These are phyloP conservation scores for Trachemys scripta DNA, from an alignment of 2,113 vertebrate genomes.

Conservation along the genomic window DNA sequence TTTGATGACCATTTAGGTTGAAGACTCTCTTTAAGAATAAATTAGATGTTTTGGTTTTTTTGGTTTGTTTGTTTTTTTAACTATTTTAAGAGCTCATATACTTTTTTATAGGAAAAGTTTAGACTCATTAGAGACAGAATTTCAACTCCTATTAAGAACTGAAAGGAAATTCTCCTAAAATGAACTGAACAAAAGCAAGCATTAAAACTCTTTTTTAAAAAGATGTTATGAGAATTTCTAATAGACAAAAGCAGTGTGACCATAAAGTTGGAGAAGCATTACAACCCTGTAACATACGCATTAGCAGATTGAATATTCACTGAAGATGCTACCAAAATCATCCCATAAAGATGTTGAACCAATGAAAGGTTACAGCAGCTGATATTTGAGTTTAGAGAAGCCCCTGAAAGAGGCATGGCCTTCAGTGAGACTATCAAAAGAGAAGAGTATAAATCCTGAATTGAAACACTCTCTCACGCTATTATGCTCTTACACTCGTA, in stretches of 20 bases:
- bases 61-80: too few species aligned
- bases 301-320: not conserved
- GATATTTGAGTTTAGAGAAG: not conserved
- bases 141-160: not conserved
- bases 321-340: not conserved
- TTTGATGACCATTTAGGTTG: not conserved
- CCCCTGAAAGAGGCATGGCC: not conserved
- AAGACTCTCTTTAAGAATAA: not conserved
- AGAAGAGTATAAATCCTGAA: not conserved
- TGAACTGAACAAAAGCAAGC: not conserved
- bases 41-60: not conserved
- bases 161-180: not conserved
- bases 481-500: not conserved
- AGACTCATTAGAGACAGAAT: not conserved
- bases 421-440: not conserved
- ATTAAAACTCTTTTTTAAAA: not conserved
- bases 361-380: constrained; percentile 6
- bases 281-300: not conserved
- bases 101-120: not conserved
- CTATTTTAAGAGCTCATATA: not conserved
- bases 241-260: not conserved
- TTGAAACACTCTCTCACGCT: not conserved
- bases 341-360: not conserved
- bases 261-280: not conserved
- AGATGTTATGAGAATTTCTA: rapidly evolving